phyloP scores from a whole-genome alignment of 2,888 invertebrate species.

The Furcula furcula region DNA sequence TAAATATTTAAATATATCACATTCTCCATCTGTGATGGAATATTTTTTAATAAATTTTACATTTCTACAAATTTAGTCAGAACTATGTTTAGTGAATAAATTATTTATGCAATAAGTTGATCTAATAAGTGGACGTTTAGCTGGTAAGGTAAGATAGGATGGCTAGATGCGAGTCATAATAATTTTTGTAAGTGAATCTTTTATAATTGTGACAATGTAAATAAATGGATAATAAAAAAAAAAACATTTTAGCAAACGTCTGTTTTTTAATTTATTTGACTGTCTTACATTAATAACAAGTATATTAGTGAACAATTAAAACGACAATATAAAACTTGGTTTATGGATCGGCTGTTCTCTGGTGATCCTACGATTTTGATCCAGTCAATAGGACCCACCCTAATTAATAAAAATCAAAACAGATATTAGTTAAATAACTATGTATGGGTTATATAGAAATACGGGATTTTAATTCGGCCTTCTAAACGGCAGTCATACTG shows the following conservation, averaged over 20 bases:
- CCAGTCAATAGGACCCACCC: too few relatives aligned
- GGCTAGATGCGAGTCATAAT: slow-evolving; percentile 54
- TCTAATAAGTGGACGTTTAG: slow-evolving; percentile 40
- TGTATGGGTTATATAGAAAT: too few relatives aligned
- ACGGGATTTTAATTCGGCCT: too few relatives aligned
- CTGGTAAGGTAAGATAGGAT: slow-evolving; percentile 34
- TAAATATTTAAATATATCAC: slow-evolving; percentile 46
- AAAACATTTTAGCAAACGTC: slow-evolving; percentile 9
- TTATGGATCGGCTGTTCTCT: background rate
- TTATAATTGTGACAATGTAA: slow-evolving; percentile 58
- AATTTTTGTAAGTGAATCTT: slow-evolving; percentile 35
- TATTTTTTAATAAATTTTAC: slow-evolving; percentile 32
- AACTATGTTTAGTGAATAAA: slow-evolving; percentile 45
- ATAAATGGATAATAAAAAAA: slow-evolving; percentile 56
- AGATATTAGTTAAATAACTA: too few relatives aligned
- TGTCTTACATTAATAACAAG: background rate
- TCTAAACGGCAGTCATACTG: too few relatives aligned
- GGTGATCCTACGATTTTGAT: too few relatives aligned
- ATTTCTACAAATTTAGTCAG: slow-evolving; percentile 29
- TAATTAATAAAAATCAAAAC: too few relatives aligned
- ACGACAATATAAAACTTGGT: background rate
- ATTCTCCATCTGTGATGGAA: slow-evolving; percentile 53
- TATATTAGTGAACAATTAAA: slow-evolving; percentile 1
- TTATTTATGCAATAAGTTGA: slow-evolving; percentile 52
- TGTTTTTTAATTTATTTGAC: background rate